Evolutionary conservation across 2,888 invertebrate genomes (phyloP).

Genomic region (Liodrosophila aerea): DNA sequence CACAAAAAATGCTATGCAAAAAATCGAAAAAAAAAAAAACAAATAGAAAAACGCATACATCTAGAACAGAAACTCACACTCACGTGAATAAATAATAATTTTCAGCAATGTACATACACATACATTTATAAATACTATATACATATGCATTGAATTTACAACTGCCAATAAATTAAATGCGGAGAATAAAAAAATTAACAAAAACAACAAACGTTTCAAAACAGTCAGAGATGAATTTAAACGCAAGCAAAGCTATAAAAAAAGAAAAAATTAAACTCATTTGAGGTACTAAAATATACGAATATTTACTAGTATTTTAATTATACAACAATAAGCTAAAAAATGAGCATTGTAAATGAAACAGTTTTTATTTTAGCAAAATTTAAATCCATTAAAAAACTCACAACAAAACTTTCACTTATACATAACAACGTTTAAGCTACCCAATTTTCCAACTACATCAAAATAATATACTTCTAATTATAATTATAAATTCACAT

Average conservation of each 20-base stretch:
- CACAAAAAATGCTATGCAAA: neutral
- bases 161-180: conserved; percentile 54
- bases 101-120: conserved; percentile 39
- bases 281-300: conserved; percentile 58
- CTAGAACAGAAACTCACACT: conserved; percentile 14
- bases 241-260: conserved; percentile 53
- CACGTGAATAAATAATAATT: conserved; percentile 61
- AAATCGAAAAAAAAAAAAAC: conserved; percentile 9
- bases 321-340: conserved; percentile 31
- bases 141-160: conserved; percentile 54
- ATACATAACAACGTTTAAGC: conserved; percentile 33
- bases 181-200: conserved; percentile 14
- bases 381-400: conserved; percentile 48
- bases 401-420: conserved; percentile 34
- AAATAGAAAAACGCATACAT: conserved; percentile 34
- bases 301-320: conserved; percentile 65
- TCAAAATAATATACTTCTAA: neutral
- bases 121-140: conserved; percentile 34
- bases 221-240: conserved; percentile 57
- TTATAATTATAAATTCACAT: conserved; percentile 12
- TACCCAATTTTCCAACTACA: conserved; percentile 56
- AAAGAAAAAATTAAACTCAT: conserved; percentile 21
- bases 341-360: conserved; percentile 33
- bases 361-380: conserved; percentile 40
- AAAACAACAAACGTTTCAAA: conserved; percentile 48